These are phyloP conservation scores for Sminthurinus aureus DNA, from an alignment of 2,888 invertebrate genomes.

Conservation along the genomic window DNA sequence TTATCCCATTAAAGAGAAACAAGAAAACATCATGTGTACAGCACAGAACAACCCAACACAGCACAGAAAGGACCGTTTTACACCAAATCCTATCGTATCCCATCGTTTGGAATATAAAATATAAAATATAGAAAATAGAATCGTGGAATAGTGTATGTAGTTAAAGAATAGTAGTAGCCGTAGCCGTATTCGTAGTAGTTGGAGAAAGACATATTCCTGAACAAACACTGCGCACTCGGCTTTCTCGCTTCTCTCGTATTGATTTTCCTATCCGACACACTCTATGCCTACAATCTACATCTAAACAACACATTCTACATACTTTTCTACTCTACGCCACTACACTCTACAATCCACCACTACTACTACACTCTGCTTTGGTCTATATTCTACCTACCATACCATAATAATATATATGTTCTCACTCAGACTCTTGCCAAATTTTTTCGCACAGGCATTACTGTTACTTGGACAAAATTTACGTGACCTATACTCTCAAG, in stretches of 20 bases:
- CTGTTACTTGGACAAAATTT: conserved; percentile 42
- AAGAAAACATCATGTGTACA: not conserved
- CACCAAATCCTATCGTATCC: too few species aligned
- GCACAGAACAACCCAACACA: not conserved
- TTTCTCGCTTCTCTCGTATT: conserved; percentile 59
- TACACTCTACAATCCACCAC: too few species aligned
- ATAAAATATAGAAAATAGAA: too few species aligned
- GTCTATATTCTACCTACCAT: conserved; percentile 43
- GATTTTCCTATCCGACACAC: conserved; percentile 59
- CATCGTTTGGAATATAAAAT: too few species aligned
- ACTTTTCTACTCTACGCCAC: too few species aligned
- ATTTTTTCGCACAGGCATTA: conserved; percentile 46
- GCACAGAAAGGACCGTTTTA: not conserved
- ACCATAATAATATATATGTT: not conserved
- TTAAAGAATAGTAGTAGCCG: too few species aligned
- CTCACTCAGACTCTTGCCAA: conserved; percentile 40
- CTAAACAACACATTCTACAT: too few species aligned
- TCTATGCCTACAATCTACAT: conserved; percentile 23
- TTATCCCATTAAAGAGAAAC: conserved; percentile 38
- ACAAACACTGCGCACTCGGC: conserved; percentile 60
- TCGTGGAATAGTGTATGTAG: too few species aligned
- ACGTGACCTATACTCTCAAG: conserved; percentile 47
- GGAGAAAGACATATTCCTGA: conserved; percentile 45
- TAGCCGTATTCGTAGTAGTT: not conserved
- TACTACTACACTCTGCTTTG: too few species aligned